Evolutionary conservation across 1,140 invertebrate genomes (phyloP).

Genomic region (Monomorium pharaonis): DNA sequence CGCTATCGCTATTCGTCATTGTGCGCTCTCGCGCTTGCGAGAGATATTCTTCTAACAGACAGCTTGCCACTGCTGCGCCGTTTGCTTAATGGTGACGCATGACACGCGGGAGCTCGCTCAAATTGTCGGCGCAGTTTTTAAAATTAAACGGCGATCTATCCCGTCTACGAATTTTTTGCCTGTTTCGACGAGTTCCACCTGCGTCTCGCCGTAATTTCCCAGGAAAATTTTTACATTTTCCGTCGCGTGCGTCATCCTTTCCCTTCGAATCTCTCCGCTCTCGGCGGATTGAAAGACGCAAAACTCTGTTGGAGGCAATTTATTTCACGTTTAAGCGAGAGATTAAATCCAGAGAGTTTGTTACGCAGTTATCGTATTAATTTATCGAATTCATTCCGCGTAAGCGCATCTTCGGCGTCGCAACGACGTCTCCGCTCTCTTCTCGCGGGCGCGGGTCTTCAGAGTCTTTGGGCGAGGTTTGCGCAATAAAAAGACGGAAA

Average conservation of each 20-base stretch:
- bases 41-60: slow-evolving; percentile 31
- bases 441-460: no score
- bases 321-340: neutral
- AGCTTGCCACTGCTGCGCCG: slow-evolving; percentile 33
- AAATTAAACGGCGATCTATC: neutral
- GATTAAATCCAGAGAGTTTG: neutral
- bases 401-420: neutral
- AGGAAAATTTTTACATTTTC: neutral
- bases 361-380: neutral
- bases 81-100: slow-evolving; percentile 15
- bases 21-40: slow-evolving; percentile 54
- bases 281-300: neutral
- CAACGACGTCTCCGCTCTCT: no score
- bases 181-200: neutral
- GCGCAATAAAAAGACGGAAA: slow-evolving; percentile 25
- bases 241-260: neutral
- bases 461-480: no score
- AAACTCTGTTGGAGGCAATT: neutral
- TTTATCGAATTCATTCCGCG: neutral
- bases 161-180: neutral
- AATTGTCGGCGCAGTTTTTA: slow-evolving; percentile 19
- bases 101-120: neutral
- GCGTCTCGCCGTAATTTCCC: neutral
- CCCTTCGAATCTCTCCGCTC: neutral
- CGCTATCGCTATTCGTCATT: slow-evolving; percentile 71